Evolutionary conservation across 1,140 invertebrate genomes (phyloP), one percentile per base, ranked within the genome.

Genomic region (Chironomus striatipennis): DNA sequence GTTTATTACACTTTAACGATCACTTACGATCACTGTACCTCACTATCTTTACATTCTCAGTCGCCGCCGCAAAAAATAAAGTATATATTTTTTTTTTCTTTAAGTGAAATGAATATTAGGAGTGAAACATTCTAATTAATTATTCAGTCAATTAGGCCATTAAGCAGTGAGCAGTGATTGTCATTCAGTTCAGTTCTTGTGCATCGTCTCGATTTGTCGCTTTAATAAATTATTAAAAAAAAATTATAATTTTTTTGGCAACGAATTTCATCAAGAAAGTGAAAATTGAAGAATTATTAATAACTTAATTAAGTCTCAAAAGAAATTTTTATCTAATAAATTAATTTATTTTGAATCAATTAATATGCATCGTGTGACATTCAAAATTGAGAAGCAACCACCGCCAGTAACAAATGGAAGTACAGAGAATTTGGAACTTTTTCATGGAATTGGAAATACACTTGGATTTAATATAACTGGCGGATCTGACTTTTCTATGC

Each of bases 401-500:
- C 65, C 65, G 18, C n/a, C 17, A 18, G 18, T 8, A 17, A 70
- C 65, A 21, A 20, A 17, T 20, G 17, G n/a, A 18, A 18, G 18
- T 17, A 70, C 65, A 20, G 65, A 70, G 1, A 70, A 70, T 70
- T 70, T 70, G 18, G 65, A 70, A 10, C 7, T 70, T 0, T 70
- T 70, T 70, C 65, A 70, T 70, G 65, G 65, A 18, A 70, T 70
- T 20, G 65, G 65, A 7, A 70, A 70, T 21, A 70, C 65, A 8
- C 10, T 70, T 7, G 93, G 93, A 74, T 95, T 96, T 83, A 86
- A 92, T 76, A 85, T 96, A 77, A 91, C 91, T 77, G 93, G 93
- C 74, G 93, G 93, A 20, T 86, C 87, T 75, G 92, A 95, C 80
- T 93, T 92, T 80, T 89, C 89, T 74, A 88, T 90, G 78, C 91